Evolutionary conservation across 2,797 vertebrate species (phyloP).

Genomic region (Sparidentex hasta): DNA sequence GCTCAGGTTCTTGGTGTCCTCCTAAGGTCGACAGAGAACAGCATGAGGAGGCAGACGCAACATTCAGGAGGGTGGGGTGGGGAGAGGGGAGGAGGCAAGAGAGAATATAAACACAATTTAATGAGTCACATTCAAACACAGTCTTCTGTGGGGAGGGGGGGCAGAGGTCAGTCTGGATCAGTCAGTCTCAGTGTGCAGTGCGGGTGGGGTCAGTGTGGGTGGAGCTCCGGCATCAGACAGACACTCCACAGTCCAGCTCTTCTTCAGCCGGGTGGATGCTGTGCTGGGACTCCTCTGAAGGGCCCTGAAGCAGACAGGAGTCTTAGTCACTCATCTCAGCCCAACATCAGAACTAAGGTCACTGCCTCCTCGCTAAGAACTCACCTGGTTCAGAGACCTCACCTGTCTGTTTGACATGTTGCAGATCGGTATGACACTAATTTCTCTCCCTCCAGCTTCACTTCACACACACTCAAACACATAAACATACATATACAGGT

Average conservation of each 20-base stretch:
- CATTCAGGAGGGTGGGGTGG: slow-evolving; percentile 87
- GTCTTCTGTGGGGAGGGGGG: slow-evolving; percentile 54
- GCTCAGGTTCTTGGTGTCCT: slow-evolving; percentile 94
- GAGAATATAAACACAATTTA: slow-evolving; percentile 94
- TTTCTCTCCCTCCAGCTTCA: neutral
- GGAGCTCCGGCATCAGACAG: slow-evolving; percentile 84
- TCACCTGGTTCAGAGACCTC: slow-evolving; percentile 10
- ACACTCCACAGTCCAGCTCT: slow-evolving; percentile 89
- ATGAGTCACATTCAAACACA: slow-evolving; percentile 80
- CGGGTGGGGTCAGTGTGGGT: slow-evolving; percentile 63
- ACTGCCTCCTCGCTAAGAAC: slow-evolving; percentile 51
- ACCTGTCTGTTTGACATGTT: slow-evolving; percentile 3
- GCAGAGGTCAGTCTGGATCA: slow-evolving; percentile 63
- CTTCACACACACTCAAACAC: too few species aligned
- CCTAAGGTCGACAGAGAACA: slow-evolving; percentile 99
- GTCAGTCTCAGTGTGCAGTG: slow-evolving; percentile 55
- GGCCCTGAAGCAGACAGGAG: slow-evolving; percentile 99
- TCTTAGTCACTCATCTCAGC: slow-evolving; percentile 96
- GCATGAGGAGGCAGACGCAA: slow-evolving; percentile 94
- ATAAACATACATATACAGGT: too few species aligned
- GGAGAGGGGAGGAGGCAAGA: slow-evolving; percentile 85
- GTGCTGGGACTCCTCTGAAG: slow-evolving; percentile 95
- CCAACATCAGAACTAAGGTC: slow-evolving; percentile 83
- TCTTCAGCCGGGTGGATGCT: slow-evolving; percentile 89
- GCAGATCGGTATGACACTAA: neutral